These are phyloP conservation scores for Bambusicola thoracicus DNA, from an alignment of 2,113 vertebrate species.

Conservation along the genomic window DNA sequence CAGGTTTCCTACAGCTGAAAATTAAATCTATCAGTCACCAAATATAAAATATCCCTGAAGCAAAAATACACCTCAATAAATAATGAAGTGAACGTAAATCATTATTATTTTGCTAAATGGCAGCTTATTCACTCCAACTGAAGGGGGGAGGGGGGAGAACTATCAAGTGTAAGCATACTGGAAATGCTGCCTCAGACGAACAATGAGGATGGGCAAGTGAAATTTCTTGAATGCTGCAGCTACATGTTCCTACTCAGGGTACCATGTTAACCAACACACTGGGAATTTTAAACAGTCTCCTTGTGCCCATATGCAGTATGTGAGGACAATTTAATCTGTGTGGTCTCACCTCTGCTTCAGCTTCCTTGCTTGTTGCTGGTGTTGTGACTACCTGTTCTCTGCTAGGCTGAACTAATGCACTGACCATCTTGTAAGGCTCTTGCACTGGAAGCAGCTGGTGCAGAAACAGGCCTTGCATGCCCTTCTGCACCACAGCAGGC, in stretches of 20 bases:
- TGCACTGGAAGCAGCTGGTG: neutral
- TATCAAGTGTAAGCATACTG: neutral
- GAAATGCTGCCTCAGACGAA: neutral
- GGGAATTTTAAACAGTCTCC: neutral
- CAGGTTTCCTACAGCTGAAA: neutral
- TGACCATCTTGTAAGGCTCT: neutral
- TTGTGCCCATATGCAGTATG: neutral
- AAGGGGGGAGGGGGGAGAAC: neutral
- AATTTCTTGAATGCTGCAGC: neutral
- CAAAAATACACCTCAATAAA: neutral
- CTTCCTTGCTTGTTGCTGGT: neutral
- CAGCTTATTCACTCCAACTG: neutral
- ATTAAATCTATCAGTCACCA: neutral
- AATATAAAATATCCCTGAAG: neutral
- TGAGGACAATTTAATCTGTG: neutral
- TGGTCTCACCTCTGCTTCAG: neutral
- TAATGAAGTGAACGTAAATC: neutral
- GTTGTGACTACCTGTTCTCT: neutral
- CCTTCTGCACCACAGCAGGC: neutral
- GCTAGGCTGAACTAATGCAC: neutral
- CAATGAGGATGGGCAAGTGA: neutral
- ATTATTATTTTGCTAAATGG: neutral
- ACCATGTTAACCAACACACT: neutral
- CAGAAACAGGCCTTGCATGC: neutral
- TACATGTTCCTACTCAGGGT: neutral